These are phyloP conservation scores for Drosophila pectinifera DNA, from an alignment of 1,140 invertebrate species.

Conservation along the genomic window DNA sequence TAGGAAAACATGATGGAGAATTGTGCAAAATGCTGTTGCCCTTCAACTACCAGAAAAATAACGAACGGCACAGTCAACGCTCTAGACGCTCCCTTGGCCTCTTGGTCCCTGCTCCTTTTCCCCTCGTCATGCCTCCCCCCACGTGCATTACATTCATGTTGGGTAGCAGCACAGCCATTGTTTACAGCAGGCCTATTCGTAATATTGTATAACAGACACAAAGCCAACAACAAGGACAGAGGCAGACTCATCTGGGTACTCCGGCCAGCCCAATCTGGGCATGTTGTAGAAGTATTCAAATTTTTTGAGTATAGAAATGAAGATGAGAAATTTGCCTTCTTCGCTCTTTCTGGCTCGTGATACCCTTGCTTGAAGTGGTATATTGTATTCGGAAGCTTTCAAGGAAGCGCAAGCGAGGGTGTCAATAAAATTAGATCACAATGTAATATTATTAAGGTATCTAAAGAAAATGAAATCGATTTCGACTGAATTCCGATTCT, in stretches of 20 bases:
- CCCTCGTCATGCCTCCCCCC: conserved; percentile 15
- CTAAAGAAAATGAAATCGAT: background rate
- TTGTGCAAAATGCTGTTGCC: conserved; percentile 32
- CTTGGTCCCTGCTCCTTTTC: conserved; percentile 9
- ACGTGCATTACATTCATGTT: conserved; percentile 63
- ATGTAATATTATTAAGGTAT: background rate
- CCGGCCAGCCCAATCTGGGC: conserved; percentile 50
- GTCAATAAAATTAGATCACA: background rate
- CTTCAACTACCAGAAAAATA: conserved; percentile 54
- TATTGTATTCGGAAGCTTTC: background rate
- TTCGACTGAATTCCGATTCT: background rate
- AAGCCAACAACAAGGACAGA: conserved; percentile 25
- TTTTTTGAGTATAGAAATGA: conserved; percentile 58
- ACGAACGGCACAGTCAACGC: conserved; percentile 57
- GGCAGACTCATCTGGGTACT: conserved; percentile 21
- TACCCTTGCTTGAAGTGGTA: background rate
- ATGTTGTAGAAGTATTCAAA: conserved; percentile 66
- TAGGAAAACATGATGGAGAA: conserved; percentile 11
- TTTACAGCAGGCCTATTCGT: conserved; percentile 60
- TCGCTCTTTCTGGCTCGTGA: background rate
- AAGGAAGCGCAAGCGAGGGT: background rate
- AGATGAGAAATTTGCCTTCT: conserved; percentile 46
- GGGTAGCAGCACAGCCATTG: conserved; percentile 49
- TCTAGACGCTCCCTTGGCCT: conserved; percentile 43
- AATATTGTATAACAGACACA: conserved; percentile 64